phyloP scores from a whole-genome alignment of 2,113 vertebrate species.

The Daboia siamensis region DNA sequence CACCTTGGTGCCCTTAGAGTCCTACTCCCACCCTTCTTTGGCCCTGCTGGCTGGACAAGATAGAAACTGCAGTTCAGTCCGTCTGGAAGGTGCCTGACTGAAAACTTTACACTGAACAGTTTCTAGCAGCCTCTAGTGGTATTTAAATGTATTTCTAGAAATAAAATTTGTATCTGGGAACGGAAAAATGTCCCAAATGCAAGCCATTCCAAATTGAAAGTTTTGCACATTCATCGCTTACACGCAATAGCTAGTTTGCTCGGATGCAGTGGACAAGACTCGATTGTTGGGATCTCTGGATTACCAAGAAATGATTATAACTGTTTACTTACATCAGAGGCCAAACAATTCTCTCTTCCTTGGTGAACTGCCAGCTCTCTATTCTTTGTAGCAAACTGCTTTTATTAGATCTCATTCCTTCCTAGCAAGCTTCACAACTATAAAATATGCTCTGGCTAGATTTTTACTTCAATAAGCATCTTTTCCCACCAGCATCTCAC shows the following conservation, averaged over 20 bases:
- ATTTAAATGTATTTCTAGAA: background rate
- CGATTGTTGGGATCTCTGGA: background rate
- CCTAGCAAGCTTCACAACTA: background rate
- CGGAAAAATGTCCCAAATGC: background rate
- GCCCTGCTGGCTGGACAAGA: background rate
- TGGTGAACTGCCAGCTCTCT: background rate
- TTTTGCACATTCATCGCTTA: background rate
- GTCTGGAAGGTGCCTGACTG: background rate
- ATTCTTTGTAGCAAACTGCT: background rate
- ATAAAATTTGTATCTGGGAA: background rate
- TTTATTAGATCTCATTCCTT: background rate
- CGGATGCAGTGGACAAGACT: background rate
- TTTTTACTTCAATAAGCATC: background rate
- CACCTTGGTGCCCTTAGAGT: background rate
- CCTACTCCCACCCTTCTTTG: background rate
- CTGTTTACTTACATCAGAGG: background rate
- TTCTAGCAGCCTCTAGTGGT: slow-evolving; percentile 56
- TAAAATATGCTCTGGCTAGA: background rate
- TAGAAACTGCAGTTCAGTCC: background rate
- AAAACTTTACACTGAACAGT: background rate
- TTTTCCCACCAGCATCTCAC: too few relatives aligned
- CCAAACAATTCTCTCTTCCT: background rate
- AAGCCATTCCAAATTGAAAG: background rate
- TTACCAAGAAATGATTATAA: background rate
- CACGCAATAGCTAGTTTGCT: background rate